Evolutionary conservation across 2,113 vertebrate genomes (phyloP), one percentile per base, ranked within the genome.

Genomic region (Caloenas nicobarica): DNA sequence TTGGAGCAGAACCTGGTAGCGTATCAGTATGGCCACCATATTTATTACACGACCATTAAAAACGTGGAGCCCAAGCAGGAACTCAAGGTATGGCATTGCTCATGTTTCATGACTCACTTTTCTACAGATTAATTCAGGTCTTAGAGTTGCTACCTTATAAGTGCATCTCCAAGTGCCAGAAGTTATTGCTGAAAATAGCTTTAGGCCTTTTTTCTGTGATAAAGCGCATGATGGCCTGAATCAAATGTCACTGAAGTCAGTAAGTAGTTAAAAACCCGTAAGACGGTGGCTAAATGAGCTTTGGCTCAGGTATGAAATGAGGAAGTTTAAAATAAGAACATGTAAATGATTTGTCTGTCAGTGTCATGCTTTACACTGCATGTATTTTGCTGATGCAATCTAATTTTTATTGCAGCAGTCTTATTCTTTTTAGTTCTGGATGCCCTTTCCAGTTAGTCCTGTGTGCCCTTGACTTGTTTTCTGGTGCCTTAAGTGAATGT

Each of bases 51-150:
- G 10, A 99, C 99, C 26, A 99, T 99, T 94, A 99, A 99, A 97
- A 99, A 99, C 1, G 98, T 99, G 86, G 99, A 99, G 54, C 99
- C 99, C 88, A 99, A 99, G 95, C 99, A 99, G 93, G 99, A 99
- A 40, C 99, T 99, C 40, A 99, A 99, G 99, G 99, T 99, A 97
- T 31, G 64, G 42, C 40, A 9, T 69, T 57, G 38, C 57, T 66
- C 2, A 0, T 71, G 22, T 57, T 69, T 42, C 3, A 10, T 28
- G 57, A 29, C 56, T 86, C 4, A 2, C 16, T 51, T 81, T 70
- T 51, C n/a, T 76, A 0, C 29, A 60, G 54, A 8, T 40, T n/a
- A 62, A 85, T 51, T 57, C 2, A 3, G 48, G 13, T 9, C 21
- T 33, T 44, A 33, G 60, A 77, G 17, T 22, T 71, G 31, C 34